Evolutionary conservation across 2,797 vertebrate genomes (phyloP), one percentile per base, ranked within the genome.

Genomic region (Peromyscus attwateri): DNA sequence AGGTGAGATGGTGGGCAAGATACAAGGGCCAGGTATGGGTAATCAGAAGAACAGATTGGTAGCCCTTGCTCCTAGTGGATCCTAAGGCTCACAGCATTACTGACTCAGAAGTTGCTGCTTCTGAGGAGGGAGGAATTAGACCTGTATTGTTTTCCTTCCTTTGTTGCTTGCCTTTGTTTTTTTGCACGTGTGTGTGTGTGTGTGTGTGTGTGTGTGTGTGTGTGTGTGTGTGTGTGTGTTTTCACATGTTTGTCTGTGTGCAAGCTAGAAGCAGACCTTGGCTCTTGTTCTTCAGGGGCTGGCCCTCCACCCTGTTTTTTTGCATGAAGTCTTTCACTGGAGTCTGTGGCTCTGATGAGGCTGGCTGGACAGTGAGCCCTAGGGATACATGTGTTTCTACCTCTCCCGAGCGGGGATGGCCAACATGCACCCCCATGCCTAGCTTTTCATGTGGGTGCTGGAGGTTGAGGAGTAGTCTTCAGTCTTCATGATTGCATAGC

Each of bases 21-120:
- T 89, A 60, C 87, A 77, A 89, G 76, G 29, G 37, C 77, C 91
- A 97, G 85, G 94, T 95, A 96, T 79, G 77, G 49, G 34, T 94
- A 90, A 96, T 88, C 95, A 62, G 92, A 87, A 95, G 91, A 97
- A 89, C 79, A 93, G 96, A 94, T 95, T 73, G 92, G 34, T 52
- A 3, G 23, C 46, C 88, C 70, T 70, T 14, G 25, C 93, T 95
- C 81, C 82, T 91, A 21, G 85, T 62, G n/a, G 43, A 7, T n/a
- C 66, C 84, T 90, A 92, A 9, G 0, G 12, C 80, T 43, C 0
- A 37, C 27, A 66, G 6, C 13, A 87, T 60, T 13, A 10, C 57
- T 89, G 64, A 68, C 8, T 37, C 52, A 57, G 64, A 60, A 60
- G 43, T 68, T 82, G 46, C 31, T 94, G 34, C 70, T 82, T 9